phyloP scores from a whole-genome alignment of 1,140 invertebrate genomes.

The Aphidius ervi region DNA sequence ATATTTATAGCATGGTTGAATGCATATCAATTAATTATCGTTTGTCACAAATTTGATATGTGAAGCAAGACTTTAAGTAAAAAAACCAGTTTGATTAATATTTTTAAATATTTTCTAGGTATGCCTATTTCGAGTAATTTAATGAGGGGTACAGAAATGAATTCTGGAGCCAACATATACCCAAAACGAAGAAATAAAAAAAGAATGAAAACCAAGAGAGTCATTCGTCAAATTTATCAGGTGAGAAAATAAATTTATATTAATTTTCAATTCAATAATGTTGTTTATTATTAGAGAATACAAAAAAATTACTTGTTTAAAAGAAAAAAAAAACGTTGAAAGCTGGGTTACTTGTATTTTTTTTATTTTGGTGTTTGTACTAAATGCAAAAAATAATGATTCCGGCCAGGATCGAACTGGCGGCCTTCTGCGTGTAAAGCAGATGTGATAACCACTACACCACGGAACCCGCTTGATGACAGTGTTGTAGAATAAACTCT shows the following conservation, averaged over 20 bases:
- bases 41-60: too few species aligned
- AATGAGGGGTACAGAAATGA: constrained; percentile 42
- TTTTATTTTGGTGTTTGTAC: too few species aligned
- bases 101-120: constrained; percentile 36
- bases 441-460: too few species aligned
- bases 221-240: constrained; percentile 34
- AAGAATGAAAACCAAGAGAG: constrained; percentile 42
- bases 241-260: constrained; percentile 28
- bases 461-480: too few species aligned
- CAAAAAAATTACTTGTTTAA: background rate
- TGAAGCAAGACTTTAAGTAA: background rate
- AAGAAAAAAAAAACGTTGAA: background rate
- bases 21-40: too few species aligned
- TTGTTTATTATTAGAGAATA: background rate
- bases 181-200: constrained; percentile 47
- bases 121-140: constrained; percentile 46
- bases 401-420: too few species aligned
- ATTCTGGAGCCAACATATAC: constrained; percentile 29
- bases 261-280: background rate
- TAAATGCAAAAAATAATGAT: too few species aligned
- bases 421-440: too few species aligned
- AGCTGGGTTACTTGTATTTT: too few species aligned
- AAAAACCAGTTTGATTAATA: constrained; percentile 10
- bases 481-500: too few species aligned
- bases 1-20: too few species aligned